Evolutionary conservation across 2,113 vertebrate species (phyloP).

Genomic region (Onychorhynchus coronatus): DNA sequence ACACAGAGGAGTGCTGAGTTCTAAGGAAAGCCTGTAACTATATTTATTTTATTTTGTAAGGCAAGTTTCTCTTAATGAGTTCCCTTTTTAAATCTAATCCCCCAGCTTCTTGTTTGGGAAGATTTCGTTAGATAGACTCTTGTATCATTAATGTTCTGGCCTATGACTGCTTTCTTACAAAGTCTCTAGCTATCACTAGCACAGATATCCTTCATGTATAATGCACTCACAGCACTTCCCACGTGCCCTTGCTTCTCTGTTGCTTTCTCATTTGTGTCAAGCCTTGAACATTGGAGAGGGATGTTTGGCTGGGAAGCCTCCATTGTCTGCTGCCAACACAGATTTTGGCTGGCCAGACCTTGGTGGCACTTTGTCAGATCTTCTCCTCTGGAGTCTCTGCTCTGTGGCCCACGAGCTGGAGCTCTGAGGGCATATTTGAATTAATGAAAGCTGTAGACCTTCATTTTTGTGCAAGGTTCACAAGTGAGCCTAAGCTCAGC

Average conservation of each 20-base stretch:
- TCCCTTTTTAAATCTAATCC: constrained; percentile 32
- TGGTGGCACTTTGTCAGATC: background rate
- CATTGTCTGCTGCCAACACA: rapidly evolving
- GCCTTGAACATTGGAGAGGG: background rate
- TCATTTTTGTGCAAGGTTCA: background rate
- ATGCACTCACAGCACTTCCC: background rate
- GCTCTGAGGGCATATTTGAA: background rate
- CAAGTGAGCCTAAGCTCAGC: background rate
- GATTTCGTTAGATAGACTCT: constrained; percentile 17
- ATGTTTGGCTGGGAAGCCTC: background rate
- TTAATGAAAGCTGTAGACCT: background rate
- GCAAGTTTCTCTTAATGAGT: constrained; percentile 41
- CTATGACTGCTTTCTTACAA: background rate
- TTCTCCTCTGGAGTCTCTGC: background rate
- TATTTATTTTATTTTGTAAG: constrained; percentile 31
- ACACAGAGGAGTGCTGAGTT: background rate
- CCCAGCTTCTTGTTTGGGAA: constrained; percentile 16
- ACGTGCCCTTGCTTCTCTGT: background rate
- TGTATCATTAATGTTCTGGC: constrained; percentile 18
- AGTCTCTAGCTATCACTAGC: background rate
- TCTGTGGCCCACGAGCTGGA: rapidly evolving
- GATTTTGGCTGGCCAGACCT: background rate
- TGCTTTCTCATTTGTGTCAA: constrained; percentile 5
- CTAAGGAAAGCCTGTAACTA: constrained; percentile 1
- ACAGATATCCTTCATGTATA: constrained; percentile 1